These are phyloP conservation scores for Eolophus roseicapilla DNA, from an alignment of 2,113 vertebrate genomes.

Conservation along the genomic window DNA sequence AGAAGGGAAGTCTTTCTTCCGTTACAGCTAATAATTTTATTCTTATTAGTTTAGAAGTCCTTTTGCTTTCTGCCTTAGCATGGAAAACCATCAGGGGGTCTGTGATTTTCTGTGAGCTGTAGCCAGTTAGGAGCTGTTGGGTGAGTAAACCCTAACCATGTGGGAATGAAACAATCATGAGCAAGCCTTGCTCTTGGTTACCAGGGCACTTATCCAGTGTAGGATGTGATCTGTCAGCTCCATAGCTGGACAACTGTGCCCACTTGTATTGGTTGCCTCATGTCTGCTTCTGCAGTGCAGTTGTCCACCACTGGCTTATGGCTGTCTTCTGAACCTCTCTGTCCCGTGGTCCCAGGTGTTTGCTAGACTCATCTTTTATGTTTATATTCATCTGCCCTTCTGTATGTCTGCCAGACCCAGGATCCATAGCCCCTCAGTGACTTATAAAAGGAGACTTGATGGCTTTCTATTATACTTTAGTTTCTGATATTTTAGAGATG, in stretches of 20 bases:
- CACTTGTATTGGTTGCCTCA: not conserved
- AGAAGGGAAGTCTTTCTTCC: not conserved
- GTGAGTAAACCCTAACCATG: not conserved
- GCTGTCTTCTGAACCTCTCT: not conserved
- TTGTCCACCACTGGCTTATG: not conserved
- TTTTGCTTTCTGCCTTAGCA: not conserved
- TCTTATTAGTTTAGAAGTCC: not conserved
- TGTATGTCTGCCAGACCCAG: not conserved
- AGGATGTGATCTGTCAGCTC: not conserved
- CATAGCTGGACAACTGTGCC: not conserved
- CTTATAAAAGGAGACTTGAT: rapidly evolving
- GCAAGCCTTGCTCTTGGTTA: not conserved
- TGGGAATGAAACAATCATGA: not conserved
- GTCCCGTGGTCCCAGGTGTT: not conserved
- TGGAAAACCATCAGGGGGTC: not conserved
- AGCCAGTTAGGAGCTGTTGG: not conserved
- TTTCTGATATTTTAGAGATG: not conserved
- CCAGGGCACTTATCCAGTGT: not conserved
- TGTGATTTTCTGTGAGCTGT: not conserved
- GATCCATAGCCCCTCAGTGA: not conserved
- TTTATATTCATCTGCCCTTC: not conserved
- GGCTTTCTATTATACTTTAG: not conserved
- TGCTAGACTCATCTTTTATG: not conserved
- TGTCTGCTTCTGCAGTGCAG: not conserved
- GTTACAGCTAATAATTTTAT: not conserved